Conservation (phyloP, 2,113 vertebrate genomes). For the Oplegnathus fasciatus region DNA sequence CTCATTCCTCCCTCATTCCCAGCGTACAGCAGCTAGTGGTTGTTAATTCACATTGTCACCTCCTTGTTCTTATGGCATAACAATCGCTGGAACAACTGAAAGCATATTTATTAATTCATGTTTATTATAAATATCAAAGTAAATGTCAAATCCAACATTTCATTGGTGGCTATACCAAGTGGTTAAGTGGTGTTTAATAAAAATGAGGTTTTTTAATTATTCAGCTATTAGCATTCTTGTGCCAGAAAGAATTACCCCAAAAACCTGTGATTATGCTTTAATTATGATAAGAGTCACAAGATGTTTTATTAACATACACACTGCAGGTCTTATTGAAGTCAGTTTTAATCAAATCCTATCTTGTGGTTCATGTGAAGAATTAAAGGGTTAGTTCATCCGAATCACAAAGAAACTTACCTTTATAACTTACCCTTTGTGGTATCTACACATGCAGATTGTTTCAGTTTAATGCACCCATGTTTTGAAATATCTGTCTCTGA, state of each 20-base stretch:
- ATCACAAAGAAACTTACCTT: constrained; percentile 29
- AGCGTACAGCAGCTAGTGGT: constrained; percentile 35
- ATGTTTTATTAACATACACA: constrained; percentile 78
- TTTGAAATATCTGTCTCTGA: constrained; percentile 14
- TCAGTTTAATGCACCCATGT: neutral
- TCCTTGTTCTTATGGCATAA: constrained; percentile 71
- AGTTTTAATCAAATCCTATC: constrained; percentile 53
- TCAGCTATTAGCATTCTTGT: constrained; percentile 82
- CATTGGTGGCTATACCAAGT: constrained; percentile 65
- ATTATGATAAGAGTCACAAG: constrained; percentile 72
- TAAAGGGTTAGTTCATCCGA: constrained; percentile 33
- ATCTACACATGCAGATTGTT: neutral
- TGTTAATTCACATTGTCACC: constrained; percentile 64
- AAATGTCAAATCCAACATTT: constrained; percentile 74
- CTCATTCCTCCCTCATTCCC: constrained; percentile 12
- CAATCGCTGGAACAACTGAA: constrained; percentile 77
- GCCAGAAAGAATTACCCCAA: constrained; percentile 76
- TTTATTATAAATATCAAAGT: constrained; percentile 81
- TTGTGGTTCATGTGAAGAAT: constrained; percentile 28
- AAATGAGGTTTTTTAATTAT: constrained; percentile 81
- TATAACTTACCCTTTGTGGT: neutral
- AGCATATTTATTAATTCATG: constrained; percentile 83
- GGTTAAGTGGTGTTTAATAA: constrained; percentile 84
- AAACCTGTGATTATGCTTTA: constrained; percentile 68
- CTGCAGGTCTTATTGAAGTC: constrained; percentile 63